These are phyloP conservation scores for Chloroceryle amazona DNA, from an alignment of 2,797 vertebrate species.

Conservation along the genomic window DNA sequence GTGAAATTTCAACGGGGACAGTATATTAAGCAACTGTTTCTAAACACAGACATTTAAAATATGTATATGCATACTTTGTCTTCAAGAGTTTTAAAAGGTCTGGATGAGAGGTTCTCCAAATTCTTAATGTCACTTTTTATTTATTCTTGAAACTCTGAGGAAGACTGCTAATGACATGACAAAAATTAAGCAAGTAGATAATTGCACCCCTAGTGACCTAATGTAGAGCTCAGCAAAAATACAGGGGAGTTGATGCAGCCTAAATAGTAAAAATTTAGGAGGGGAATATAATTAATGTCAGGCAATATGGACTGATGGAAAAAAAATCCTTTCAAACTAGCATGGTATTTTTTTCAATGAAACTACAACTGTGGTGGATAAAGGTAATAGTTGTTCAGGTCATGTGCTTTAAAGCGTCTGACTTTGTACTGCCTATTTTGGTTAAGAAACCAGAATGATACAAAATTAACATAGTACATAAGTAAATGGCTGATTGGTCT, in stretches of 20 bases:
- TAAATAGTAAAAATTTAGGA: not conserved
- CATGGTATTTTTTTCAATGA: not conserved
- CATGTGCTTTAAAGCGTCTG: not conserved
- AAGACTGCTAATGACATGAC: not conserved
- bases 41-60: slow-evolving; percentile 33
- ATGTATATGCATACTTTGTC: not conserved
- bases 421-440: not conserved
- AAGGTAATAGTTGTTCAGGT: not conserved
- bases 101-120: slow-evolving; percentile 18
- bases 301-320: not conserved
- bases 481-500: not conserved
- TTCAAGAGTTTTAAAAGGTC: not conserved
- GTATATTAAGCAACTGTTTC: slow-evolving; percentile 46
- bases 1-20: slow-evolving; percentile 14
- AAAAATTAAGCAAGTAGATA: not conserved
- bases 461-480: not conserved
- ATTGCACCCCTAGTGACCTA: not conserved
- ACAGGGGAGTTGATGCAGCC: not conserved
- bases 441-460: not conserved
- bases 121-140: slow-evolving; percentile 7
- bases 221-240: slow-evolving; percentile 1
- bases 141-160: not conserved
- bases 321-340: not conserved
- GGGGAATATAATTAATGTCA: not conserved
- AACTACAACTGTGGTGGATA: not conserved